Percentiles rank a stretch among this genome's conserved stretches.
Evolutionary conservation across 1,140 invertebrate genomes (phyloP).

Genomic region (Marisa cornuarietis): DNA sequence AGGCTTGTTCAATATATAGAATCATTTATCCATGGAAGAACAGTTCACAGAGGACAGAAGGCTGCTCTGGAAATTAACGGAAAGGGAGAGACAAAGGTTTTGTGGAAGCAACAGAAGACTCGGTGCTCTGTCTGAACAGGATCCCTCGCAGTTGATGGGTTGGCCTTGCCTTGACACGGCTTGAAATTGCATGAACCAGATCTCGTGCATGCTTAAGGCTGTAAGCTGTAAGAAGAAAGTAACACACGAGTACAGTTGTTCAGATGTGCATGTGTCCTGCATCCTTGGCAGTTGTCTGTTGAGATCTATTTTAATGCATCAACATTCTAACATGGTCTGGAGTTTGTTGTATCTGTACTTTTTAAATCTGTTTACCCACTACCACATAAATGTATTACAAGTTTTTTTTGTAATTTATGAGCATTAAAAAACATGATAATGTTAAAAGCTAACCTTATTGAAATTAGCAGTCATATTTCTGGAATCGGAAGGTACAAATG

Average conservation of each 20-base stretch:
- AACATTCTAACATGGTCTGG: background rate
- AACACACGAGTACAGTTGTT: too few relatives aligned
- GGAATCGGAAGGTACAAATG: too few relatives aligned
- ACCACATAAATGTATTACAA: too few relatives aligned
- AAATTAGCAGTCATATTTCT: too few relatives aligned
- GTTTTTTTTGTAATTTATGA: too few relatives aligned
- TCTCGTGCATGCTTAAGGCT: constrained; percentile 63
- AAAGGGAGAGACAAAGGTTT: constrained; percentile 14
- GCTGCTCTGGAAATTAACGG: constrained; percentile 13
- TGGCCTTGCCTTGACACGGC: constrained; percentile 54
- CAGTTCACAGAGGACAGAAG: constrained; percentile 13
- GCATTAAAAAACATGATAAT: background rate
- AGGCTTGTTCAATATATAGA: background rate
- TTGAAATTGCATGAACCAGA: constrained; percentile 59
- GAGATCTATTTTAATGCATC: background rate
- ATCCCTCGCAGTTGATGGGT: constrained; percentile 11
- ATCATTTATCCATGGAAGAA: constrained; percentile 13
- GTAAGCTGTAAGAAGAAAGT: constrained; percentile 44
- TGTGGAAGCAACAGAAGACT: background rate
- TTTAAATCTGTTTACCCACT: too few relatives aligned
- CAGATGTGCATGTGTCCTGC: too few relatives aligned
- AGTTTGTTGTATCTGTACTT: background rate
- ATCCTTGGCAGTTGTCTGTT: too few relatives aligned
- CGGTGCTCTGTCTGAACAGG: constrained; percentile 12
- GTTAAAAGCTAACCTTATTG: background rate